These are phyloP conservation scores for Aphelocoma californica DNA, from an alignment of 2,797 vertebrate genomes.

Conservation along the genomic window DNA sequence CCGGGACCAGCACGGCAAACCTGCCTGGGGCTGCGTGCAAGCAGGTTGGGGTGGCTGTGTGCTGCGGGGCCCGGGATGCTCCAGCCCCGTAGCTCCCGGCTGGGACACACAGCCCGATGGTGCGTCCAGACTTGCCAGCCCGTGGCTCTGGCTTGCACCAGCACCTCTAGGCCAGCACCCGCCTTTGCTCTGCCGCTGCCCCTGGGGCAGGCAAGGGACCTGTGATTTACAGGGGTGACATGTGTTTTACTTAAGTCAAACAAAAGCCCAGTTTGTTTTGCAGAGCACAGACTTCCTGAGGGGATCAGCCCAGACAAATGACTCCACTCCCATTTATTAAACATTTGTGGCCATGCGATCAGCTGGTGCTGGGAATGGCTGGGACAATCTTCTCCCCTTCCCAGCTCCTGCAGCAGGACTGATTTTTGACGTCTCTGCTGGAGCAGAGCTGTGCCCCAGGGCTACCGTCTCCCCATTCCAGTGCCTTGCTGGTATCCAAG, in stretches of 20 bases:
- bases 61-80: background rate
- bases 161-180: background rate
- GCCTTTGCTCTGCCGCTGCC: background rate
- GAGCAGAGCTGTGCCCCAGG: background rate
- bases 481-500: background rate
- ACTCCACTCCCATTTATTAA: conserved; percentile 30
- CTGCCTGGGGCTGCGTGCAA: background rate
- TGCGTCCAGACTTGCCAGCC: background rate
- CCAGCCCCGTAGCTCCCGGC: rapidly evolving
- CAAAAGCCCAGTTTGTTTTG: conserved; percentile 51
- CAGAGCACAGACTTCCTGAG: background rate
- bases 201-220: background rate
- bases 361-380: background rate
- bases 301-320: conserved; percentile 35
- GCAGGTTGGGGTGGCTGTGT: rapidly evolving
- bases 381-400: background rate
- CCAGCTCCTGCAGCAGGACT: background rate
- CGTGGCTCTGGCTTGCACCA: background rate
- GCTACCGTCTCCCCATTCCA: rapidly evolving
- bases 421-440: rapidly evolving
- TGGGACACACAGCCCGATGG: background rate
- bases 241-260: conserved; percentile 53
- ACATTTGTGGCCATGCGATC: background rate
- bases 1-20: rapidly evolving
- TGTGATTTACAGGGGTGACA: conserved; percentile 58